A percentile compares a stretch with the other conserved stretches of the same genome.
phyloP scores from a whole-genome alignment of 2,797 vertebrate genomes.

The Anomalospiza imberbis region DNA sequence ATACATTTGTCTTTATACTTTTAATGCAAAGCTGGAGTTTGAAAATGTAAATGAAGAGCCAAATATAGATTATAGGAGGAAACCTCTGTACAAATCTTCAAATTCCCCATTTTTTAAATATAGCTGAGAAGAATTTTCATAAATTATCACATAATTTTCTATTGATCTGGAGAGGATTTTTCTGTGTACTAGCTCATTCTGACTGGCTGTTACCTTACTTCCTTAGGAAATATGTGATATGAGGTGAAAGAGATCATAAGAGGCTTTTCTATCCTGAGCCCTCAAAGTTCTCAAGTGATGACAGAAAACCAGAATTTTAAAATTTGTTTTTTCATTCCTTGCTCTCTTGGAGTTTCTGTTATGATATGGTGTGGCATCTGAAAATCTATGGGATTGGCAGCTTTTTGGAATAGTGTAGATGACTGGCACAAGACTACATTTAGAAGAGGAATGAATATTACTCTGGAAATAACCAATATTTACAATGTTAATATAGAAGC shows the following conservation, averaged over 20 bases:
- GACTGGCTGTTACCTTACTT: neutral
- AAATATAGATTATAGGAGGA: neutral
- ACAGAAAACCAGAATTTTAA: neutral
- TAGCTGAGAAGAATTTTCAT: neutral
- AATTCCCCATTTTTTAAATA: neutral
- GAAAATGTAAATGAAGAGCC: neutral
- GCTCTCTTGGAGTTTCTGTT: neutral
- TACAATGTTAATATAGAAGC: neutral
- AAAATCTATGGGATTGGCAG: neutral
- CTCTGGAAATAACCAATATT: neutral
- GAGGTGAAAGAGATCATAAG: neutral
- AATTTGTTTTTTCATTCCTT: neutral
- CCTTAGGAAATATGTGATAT: accelerated
- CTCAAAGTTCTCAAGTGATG: neutral
- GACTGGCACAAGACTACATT: neutral
- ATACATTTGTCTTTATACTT: neutral
- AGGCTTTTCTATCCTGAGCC: neutral
- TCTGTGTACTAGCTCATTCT: neutral
- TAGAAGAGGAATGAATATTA: neutral
- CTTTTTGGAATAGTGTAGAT: neutral
- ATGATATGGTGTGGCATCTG: neutral
- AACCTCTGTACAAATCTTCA: neutral
- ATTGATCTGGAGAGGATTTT: neutral
- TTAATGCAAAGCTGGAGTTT: neutral
- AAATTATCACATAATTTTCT: neutral